A percentile compares a stretch with the other conserved stretches of the same genome.
phyloP scores from a whole-genome alignment of 2,797 vertebrate species.

The Diplodus sargus region DNA sequence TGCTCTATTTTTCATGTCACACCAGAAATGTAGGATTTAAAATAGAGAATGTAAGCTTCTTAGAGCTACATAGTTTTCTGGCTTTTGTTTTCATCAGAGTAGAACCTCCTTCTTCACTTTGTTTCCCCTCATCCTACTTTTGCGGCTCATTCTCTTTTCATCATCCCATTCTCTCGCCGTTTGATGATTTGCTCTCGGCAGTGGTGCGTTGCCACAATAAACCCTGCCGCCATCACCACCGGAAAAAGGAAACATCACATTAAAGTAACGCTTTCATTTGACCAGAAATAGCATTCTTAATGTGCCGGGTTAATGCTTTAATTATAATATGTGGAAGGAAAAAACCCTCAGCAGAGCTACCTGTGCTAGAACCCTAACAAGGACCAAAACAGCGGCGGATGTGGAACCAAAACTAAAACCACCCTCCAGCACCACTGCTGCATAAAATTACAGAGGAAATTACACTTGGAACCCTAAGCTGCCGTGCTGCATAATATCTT shows the following conservation, averaged over 20 bases:
- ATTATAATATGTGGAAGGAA: slow-evolving; percentile 51
- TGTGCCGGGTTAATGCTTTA: slow-evolving; percentile 64
- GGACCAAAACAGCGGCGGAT: slow-evolving; percentile 45
- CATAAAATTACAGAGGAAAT: slow-evolving; percentile 72
- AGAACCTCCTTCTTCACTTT: slow-evolving; percentile 37
- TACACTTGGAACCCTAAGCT: slow-evolving; percentile 54
- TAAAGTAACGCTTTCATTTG: slow-evolving; percentile 58
- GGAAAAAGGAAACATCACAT: slow-evolving; percentile 51
- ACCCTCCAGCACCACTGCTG: slow-evolving; percentile 60
- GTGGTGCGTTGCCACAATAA: slow-evolving; percentile 40
- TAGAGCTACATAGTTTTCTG: slow-evolving; percentile 20
- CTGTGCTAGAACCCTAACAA: slow-evolving; percentile 56
- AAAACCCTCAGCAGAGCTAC: slow-evolving; percentile 47
- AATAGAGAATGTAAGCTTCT: slow-evolving; percentile 34
- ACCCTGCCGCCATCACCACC: slow-evolving; percentile 28
- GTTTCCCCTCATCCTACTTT: slow-evolving; percentile 43
- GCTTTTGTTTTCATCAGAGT: slow-evolving; percentile 57
- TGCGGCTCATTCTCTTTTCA: slow-evolving; percentile 51
- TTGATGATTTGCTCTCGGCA: slow-evolving; percentile 56
- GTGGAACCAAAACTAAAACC: slow-evolving; percentile 54
- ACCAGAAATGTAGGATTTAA: slow-evolving; percentile 8
- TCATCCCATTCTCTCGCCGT: slow-evolving; percentile 48
- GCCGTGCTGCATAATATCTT: slow-evolving; percentile 68
- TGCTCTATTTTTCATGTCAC: background rate
- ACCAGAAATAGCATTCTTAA: slow-evolving; percentile 71